Percentiles rank a stretch among this genome's conserved stretches.
Conservation (phyloP, 2,888 invertebrate genomes). For the Psococerastis gibbosa region DNA sequence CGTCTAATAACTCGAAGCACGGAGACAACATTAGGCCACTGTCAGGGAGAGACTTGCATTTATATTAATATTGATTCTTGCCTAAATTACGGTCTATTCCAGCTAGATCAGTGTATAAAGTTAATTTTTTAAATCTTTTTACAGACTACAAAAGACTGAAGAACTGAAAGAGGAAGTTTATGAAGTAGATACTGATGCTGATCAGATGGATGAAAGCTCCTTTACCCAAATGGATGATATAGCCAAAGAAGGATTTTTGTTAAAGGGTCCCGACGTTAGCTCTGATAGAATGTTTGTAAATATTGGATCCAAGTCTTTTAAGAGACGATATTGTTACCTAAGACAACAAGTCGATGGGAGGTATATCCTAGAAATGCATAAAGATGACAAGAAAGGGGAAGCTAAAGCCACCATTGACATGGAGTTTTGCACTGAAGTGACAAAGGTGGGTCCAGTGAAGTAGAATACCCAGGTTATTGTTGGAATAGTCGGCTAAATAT, state of each 20-base stretch:
- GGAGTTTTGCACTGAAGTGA: conserved; percentile 83
- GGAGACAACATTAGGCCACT: too few relatives aligned
- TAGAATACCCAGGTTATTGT: conserved; percentile 10
- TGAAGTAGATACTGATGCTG: conserved; percentile 74
- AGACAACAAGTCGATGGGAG: conserved; percentile 81
- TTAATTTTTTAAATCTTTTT: conserved; percentile 13
- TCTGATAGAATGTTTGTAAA: conserved; percentile 81
- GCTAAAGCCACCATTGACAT: conserved; percentile 82
- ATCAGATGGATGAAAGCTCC: conserved; percentile 45
- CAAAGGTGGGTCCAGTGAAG: conserved; percentile 37
- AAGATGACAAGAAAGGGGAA: conserved; percentile 81
- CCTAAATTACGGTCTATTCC: too few relatives aligned
- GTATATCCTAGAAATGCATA: conserved; percentile 77
- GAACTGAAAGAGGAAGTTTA: conserved; percentile 66
- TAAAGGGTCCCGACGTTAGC: conserved; percentile 81
- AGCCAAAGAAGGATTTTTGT: conserved; percentile 75
- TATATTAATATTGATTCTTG: too few relatives aligned
- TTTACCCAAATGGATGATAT: conserved; percentile 50
- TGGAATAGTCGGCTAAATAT: too few relatives aligned
- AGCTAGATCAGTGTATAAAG: too few relatives aligned
- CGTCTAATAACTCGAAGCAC: too few relatives aligned
- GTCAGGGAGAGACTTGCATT: too few relatives aligned
- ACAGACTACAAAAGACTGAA: conserved; percentile 31
- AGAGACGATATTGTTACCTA: conserved; percentile 74
- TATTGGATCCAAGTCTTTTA: conserved; percentile 83